These are phyloP conservation scores for Aldabrachelys gigantea DNA, from an alignment of 2,113 vertebrate species.

Conservation along the genomic window DNA sequence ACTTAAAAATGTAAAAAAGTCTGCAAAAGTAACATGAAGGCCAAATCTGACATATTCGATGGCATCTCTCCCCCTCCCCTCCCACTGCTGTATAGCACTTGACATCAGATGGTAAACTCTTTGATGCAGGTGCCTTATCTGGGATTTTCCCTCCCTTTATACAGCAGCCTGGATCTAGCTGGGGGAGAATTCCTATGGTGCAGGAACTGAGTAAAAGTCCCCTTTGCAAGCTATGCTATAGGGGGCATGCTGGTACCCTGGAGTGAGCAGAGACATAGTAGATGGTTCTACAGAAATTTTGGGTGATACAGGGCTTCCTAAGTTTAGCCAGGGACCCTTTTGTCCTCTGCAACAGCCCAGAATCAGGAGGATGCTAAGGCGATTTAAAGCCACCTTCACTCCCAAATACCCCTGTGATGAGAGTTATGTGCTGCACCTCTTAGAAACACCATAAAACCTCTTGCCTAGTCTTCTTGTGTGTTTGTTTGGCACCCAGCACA, in stretches of 20 bases:
- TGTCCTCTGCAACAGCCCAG: neutral
- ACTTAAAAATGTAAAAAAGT: neutral
- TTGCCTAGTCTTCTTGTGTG: no score
- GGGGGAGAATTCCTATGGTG: neutral
- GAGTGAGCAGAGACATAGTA: neutral
- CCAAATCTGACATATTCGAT: neutral
- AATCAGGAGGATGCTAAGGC: no score
- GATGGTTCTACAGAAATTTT: neutral
- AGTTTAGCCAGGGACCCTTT: neutral
- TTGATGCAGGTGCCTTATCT: neutral
- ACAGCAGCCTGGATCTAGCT: neutral
- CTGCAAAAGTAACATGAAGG: neutral
- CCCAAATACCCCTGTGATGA: no score
- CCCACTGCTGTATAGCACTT: neutral
- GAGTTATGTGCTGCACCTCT: no score
- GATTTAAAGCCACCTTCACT: no score
- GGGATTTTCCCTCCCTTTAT: neutral
- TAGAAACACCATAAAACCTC: no score
- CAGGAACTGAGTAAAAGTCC: neutral
- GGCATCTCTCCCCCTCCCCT: neutral
- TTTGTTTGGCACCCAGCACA: no score
- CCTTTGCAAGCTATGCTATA: neutral
- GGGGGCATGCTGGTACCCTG: neutral
- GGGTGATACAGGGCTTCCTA: neutral
- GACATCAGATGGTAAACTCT: neutral